phyloP scores from a whole-genome alignment of 2,113 vertebrate genomes.

The Gymnarchus niloticus region DNA sequence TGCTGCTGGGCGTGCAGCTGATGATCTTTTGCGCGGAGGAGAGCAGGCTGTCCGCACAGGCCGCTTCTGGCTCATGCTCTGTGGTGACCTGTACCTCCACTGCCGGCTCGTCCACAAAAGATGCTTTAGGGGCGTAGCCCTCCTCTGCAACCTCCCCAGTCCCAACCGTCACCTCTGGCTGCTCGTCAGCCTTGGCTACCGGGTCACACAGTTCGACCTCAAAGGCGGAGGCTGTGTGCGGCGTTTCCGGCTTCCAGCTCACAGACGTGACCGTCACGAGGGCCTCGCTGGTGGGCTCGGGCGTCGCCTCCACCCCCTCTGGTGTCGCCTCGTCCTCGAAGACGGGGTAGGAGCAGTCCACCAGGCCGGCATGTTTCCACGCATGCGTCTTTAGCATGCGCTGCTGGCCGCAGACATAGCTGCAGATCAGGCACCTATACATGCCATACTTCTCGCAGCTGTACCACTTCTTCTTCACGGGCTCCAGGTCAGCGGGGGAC shows the following conservation, averaged over 20 bases:
- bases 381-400: constrained; percentile 94
- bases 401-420: constrained; percentile 95
- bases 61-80: constrained; percentile 65
- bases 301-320: constrained; percentile 46
- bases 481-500: constrained; percentile 32
- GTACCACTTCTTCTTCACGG: constrained; percentile 81
- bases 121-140: constrained; percentile 46
- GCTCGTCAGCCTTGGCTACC: constrained; percentile 42
- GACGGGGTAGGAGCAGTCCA: constrained; percentile 92
- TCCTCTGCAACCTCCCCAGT: constrained; percentile 50
- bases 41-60: constrained; percentile 76
- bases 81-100: constrained; percentile 69
- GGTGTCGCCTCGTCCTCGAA: constrained; percentile 78
- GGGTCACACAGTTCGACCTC: constrained; percentile 22
- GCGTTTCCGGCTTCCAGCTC: constrained; percentile 48
- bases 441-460: constrained; percentile 84
- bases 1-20: constrained; percentile 79
- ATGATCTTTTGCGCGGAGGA: constrained; percentile 96
- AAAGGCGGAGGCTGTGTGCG: constrained; percentile 34
- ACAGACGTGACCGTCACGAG: constrained; percentile 67
- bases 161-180: constrained; percentile 50
- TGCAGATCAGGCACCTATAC: constrained; percentile 93
- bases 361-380: constrained; percentile 93
- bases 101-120: constrained; percentile 56
- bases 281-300: constrained; percentile 58